Percentiles rank a stretch among this genome's conserved stretches.
These are phyloP conservation scores for Lissocephala sabroskyi DNA, from an alignment of 2,888 invertebrate genomes.

Conservation along the genomic window DNA sequence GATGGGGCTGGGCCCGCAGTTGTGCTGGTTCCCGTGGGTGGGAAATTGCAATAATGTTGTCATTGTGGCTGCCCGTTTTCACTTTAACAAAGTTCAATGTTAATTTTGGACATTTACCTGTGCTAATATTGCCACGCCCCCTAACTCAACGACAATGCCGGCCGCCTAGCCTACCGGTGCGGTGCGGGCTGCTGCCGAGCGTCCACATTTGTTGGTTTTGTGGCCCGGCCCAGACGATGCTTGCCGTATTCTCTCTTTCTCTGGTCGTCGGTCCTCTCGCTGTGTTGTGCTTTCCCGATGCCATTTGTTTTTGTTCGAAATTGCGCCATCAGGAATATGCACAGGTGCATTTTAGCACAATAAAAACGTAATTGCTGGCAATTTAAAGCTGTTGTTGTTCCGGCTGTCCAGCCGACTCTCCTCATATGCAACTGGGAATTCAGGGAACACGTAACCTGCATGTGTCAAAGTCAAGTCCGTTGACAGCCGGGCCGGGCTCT, in stretches of 20 bases:
- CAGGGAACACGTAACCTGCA: constrained; percentile 2
- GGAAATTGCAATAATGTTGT: constrained; percentile 62
- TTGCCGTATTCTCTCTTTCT: background rate
- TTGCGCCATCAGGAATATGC: constrained; percentile 67
- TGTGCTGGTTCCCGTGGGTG: constrained; percentile 38
- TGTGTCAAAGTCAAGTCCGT: constrained; percentile 22
- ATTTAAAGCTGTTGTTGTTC: constrained; percentile 55
- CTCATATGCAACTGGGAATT: background rate
- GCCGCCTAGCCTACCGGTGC: too few relatives aligned
- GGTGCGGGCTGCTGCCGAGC: constrained; percentile 41
- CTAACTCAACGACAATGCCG: too few relatives aligned
- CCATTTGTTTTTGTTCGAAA: constrained; percentile 65
- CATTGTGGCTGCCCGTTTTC: constrained; percentile 22
- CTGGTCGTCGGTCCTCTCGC: constrained; percentile 8
- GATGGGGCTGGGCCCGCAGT: constrained; percentile 28
- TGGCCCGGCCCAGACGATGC: constrained; percentile 22
- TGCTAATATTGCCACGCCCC: constrained; percentile 58
- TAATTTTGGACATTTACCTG: constrained; percentile 65
- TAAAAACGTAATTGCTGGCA: constrained; percentile 64
- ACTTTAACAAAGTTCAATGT: constrained; percentile 58
- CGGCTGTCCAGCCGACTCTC: background rate
- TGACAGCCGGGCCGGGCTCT: constrained; percentile 6
- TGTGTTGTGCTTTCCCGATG: constrained; percentile 62
- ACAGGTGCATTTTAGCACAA: constrained; percentile 66
- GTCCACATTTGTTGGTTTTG: constrained; percentile 58